Conservation (phyloP, 2,113 vertebrate genomes). For the Elaphurus davidianus region DNA sequence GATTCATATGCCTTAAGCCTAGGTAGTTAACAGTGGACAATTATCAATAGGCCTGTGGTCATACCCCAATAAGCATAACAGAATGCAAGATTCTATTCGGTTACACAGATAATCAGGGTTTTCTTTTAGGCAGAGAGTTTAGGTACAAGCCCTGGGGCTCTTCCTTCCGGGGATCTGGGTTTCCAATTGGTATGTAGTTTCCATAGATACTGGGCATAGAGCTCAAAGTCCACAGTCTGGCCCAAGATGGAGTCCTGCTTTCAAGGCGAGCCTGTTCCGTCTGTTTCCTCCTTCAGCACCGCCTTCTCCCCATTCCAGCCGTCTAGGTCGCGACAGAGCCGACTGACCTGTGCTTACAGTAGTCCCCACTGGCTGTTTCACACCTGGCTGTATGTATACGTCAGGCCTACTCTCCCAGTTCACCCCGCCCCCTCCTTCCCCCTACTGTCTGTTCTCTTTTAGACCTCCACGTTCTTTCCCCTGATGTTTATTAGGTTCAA, state of each 20-base stretch:
- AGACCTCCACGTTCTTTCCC: neutral
- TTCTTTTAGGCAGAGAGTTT: too few relatives aligned
- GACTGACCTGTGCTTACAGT: neutral
- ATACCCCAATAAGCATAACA: neutral
- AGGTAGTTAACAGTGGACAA: neutral
- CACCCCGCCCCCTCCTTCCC: neutral
- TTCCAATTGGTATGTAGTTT: neutral
- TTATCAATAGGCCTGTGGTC: neutral
- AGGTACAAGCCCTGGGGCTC: fast-evolving
- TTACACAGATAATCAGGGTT: neutral
- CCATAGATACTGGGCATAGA: neutral
- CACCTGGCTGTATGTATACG: neutral
- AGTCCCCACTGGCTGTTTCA: neutral
- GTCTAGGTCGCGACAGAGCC: neutral
- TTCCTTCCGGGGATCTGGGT: neutral
- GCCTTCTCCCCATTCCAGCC: neutral
- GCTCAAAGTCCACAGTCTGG: neutral
- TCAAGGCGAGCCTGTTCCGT: neutral
- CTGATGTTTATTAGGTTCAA: neutral
- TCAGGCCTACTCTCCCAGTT: neutral
- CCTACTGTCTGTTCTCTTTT: neutral
- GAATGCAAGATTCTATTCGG: neutral
- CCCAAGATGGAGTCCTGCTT: neutral
- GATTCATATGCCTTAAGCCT: neutral
- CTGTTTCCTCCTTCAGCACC: neutral